phyloP scores from a whole-genome alignment of 2,888 invertebrate species.

The Polia nebulosa region DNA sequence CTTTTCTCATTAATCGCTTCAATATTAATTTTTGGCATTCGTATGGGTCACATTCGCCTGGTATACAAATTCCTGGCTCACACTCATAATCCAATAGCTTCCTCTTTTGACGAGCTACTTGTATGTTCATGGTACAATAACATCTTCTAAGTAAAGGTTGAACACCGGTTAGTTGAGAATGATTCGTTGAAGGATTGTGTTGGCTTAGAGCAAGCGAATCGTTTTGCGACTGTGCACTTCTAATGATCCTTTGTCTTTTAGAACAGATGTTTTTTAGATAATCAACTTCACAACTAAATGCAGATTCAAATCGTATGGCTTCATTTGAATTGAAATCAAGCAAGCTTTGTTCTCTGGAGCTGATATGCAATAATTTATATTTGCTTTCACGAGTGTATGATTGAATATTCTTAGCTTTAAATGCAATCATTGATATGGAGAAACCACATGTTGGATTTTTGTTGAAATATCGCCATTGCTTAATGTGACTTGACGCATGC shows the following conservation, averaged over 20 bases:
- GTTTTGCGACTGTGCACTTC: slow-evolving; percentile 22
- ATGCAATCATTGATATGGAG: slow-evolving; percentile 42
- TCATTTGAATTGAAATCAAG: slow-evolving; percentile 24
- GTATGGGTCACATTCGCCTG: slow-evolving; percentile 69
- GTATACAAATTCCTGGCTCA: slow-evolving; percentile 69
- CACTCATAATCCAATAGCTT: slow-evolving; percentile 66
- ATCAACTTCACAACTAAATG: slow-evolving; percentile 35
- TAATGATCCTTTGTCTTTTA: slow-evolving; percentile 4
- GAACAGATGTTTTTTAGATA: slow-evolving; percentile 9
- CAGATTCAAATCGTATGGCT: slow-evolving; percentile 42
- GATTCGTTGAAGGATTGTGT: background rate
- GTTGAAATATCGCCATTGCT: slow-evolving; percentile 29
- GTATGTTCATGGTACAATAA: slow-evolving; percentile 73
- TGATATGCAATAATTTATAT: slow-evolving; percentile 22
- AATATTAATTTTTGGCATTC: slow-evolving; percentile 70
- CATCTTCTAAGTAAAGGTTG: slow-evolving; percentile 57
- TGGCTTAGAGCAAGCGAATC: slow-evolving; percentile 7
- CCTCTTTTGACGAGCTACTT: slow-evolving; percentile 56
- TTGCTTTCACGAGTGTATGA: slow-evolving; percentile 27
- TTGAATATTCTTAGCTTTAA: slow-evolving; percentile 29
- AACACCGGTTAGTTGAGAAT: slow-evolving; percentile 49
- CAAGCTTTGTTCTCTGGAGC: slow-evolving; percentile 18
- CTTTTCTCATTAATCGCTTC: slow-evolving; percentile 65
- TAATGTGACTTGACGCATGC: slow-evolving; percentile 15
- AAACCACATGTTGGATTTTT: slow-evolving; percentile 21